Base-by-base conservation (phyloP, 2,888 invertebrate genomes). In the Phalera bucephala region DNA sequence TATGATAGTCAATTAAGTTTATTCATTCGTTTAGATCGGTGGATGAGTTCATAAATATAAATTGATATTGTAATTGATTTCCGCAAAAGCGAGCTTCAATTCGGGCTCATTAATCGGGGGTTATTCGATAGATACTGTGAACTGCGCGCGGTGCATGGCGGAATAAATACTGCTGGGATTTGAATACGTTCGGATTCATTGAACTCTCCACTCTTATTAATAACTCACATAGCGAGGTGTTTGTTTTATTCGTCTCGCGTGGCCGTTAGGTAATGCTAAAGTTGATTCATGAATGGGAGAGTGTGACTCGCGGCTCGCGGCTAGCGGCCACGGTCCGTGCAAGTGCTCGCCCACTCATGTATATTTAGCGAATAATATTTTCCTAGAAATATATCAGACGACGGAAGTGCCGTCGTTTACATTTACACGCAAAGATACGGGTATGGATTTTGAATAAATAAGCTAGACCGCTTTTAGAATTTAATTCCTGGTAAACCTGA, bases 281-380 rank as follows among this genome's bases (percentile, higher is more conserved):
- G 82, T 86, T 89, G 88, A 87, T 88, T 89, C 89, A 88, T 89
- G 89, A 89, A 89, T 88, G 88, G 74, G 75, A 73, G 80, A 77
- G 75, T 69, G 74, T 63, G 61, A 57, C 51, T 56, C 66, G 64
- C 54, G 64, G 56, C 47, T 57, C 68, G 66, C 59, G 68, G 69
- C 66, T 7, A n/a, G 28, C 5, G 15, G 26, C 13, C 68, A 65
- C 22, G 22, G 25, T 11, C 66, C 72, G 64, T 60, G 67, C 72
- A 66, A 70, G 72, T 68, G 66, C 67, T 61, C 69, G 64, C 62
- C 64, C 68, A 71, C 70, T 56, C 68, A 73, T 65, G 61, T 84
- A 85, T 82, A 86, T 87, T 85, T 88, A 87, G 85, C 79, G 65
- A 77, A 70, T 75, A 75, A 72, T 65, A 78, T 79, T 82, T 85